Conservation (phyloP, 2,797 vertebrate genomes). For the Enteromius trimaculatus region DNA sequence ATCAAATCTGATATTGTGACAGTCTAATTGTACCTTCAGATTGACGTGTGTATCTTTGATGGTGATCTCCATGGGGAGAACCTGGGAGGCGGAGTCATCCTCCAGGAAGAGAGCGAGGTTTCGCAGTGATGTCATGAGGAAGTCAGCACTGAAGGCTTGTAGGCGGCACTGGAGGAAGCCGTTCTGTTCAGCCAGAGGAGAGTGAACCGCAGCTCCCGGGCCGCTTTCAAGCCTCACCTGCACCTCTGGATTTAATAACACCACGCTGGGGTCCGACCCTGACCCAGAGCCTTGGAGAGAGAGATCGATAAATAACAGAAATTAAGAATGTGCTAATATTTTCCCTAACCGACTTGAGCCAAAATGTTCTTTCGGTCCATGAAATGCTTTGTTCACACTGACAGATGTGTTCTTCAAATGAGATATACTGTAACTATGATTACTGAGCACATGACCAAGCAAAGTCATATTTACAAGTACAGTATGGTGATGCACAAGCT, state of each 20-base stretch:
- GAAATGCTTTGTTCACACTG: conserved; percentile 1
- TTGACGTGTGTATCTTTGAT: conserved; percentile 88
- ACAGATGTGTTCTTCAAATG: neutral
- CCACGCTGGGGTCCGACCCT: conserved; percentile 41
- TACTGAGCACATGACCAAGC: neutral
- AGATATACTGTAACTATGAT: neutral
- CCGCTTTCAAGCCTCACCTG: conserved; percentile 89
- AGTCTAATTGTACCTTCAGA: conserved; percentile 81
- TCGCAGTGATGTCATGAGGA: conserved; percentile 89
- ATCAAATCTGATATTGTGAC: neutral
- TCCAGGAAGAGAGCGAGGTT: conserved; percentile 94
- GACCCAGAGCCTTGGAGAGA: conserved; percentile 48
- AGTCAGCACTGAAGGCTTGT: conserved; percentile 87
- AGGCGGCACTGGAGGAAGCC: conserved; percentile 93
- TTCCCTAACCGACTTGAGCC: too few relatives aligned
- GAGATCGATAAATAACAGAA: conserved; percentile 23
- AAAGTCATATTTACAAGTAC: neutral
- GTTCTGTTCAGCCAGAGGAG: conserved; percentile 89
- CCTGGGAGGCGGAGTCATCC: conserved; percentile 87
- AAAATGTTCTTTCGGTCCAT: neutral
- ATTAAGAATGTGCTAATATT: neutral
- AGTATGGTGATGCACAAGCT: neutral
- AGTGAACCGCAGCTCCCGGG: conserved; percentile 85
- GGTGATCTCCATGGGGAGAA: conserved; percentile 96
- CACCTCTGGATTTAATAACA: conserved; percentile 83